Percentiles rank a stretch among this genome's conserved stretches.
These are phyloP conservation scores for Boloria selene DNA, from an alignment of 2,888 invertebrate genomes.

Conservation along the genomic window DNA sequence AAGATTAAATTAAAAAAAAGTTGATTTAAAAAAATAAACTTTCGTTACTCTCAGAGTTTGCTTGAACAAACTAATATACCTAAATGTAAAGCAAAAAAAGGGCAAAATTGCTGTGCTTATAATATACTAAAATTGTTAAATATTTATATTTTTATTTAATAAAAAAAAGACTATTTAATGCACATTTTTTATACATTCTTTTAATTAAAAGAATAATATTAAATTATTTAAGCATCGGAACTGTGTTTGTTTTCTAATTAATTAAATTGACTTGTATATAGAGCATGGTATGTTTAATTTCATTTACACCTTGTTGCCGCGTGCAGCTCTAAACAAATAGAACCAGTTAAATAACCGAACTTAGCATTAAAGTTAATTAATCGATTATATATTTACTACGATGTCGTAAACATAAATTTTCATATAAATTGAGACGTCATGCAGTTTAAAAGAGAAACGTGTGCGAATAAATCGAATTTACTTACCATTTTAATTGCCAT, in stretches of 20 bases:
- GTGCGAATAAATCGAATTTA: constrained; percentile 41
- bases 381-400: constrained; percentile 11
- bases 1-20: no score
- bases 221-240: background rate
- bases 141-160: no score
- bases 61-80: no score
- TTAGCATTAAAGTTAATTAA: background rate
- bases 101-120: no score
- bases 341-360: constrained; percentile 4
- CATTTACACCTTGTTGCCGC: constrained; percentile 27
- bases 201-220: constrained; percentile 11
- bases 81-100: no score
- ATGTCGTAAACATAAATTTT: constrained; percentile 28
- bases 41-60: no score
- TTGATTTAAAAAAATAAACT: no score
- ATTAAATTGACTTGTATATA: constrained; percentile 25
- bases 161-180: no score
- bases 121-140: no score
- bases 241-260: constrained; percentile 2
- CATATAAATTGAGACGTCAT: constrained; percentile 41
- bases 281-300: constrained; percentile 20
- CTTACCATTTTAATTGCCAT: constrained; percentile 80
- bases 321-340: constrained; percentile 21
- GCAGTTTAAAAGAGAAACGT: constrained; percentile 22
- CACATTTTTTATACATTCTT: no score